These are phyloP conservation scores for Cyrtonyx montezumae DNA, from an alignment of 2,113 vertebrate species.

Conservation along the genomic window DNA sequence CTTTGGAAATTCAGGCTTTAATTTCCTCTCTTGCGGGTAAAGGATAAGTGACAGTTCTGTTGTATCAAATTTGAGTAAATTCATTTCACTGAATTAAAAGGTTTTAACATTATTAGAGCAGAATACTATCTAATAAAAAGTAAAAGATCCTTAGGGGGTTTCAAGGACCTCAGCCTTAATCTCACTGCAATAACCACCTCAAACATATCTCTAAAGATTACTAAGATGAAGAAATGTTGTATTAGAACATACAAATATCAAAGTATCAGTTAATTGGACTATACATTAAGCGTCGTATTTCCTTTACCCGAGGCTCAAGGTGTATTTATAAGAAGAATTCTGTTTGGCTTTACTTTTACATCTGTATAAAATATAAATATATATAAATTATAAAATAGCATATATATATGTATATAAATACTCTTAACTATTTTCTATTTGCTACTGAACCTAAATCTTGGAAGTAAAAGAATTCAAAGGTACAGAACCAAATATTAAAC, in stretches of 20 bases:
- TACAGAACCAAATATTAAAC: not conserved
- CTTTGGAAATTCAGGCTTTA: conserved; percentile 34
- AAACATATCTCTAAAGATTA: conserved; percentile 26
- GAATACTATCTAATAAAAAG: conserved; percentile 34
- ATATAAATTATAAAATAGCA: not conserved
- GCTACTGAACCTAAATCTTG: not conserved
- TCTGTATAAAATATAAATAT: not conserved
- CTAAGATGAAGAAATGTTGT: conserved; percentile 38
- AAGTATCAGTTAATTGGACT: conserved; percentile 10
- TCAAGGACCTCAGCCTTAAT: conserved; percentile 24
- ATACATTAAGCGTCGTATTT: not conserved
- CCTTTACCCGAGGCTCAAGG: conserved; percentile 3
- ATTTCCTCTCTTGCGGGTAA: conserved; percentile 31
- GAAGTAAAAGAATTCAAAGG: not conserved
- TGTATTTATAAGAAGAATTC: not conserved
- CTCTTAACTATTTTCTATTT: not conserved
- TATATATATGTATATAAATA: too few relatives aligned
- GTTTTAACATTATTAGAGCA: conserved; percentile 37
- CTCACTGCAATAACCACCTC: conserved; percentile 38
- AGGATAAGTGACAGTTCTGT: conserved; percentile 15
- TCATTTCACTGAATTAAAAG: conserved; percentile 57
- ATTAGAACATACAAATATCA: not conserved
- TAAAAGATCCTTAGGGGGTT: not conserved
- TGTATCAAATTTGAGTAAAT: conserved; percentile 46
- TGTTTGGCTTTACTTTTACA: not conserved